Percentiles rank a stretch among this genome's conserved stretches.
Conservation (phyloP, 2,888 invertebrate species). For the Magallana nippona region DNA sequence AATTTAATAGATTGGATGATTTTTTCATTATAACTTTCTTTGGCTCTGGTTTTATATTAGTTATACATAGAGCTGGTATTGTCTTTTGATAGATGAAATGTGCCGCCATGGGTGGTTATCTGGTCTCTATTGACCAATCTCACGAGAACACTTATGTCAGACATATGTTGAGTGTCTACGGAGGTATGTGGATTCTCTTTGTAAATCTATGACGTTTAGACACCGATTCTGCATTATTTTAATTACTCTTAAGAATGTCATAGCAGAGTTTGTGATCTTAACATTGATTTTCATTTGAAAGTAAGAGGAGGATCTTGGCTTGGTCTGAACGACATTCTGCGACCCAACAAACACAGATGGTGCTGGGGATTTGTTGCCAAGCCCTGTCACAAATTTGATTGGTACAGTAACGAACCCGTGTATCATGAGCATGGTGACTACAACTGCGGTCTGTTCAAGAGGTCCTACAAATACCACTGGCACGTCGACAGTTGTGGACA, state of each 20-base stretch:
- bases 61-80: too few species aligned
- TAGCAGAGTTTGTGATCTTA: too few species aligned
- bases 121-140: not conserved
- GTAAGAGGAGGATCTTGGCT: not conserved
- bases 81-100: not conserved
- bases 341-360: slow-evolving; percentile 3
- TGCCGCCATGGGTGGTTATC: slow-evolving; percentile 4
- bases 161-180: slow-evolving; percentile 3
- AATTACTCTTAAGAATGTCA: too few species aligned
- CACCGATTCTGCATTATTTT: too few species aligned
- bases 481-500: slow-evolving; percentile 15
- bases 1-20: too few species aligned
- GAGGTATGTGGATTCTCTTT: not conserved
- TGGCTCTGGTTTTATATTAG: too few species aligned
- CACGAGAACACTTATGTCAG: slow-evolving; percentile 4
- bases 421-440: not conserved
- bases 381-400: not conserved
- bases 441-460: not conserved
- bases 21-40: too few species aligned
- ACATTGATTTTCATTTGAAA: not conserved
- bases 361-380: slow-evolving; percentile 5
- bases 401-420: not conserved
- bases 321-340: not conserved
- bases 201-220: too few species aligned
- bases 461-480: slow-evolving; percentile 10